Conservation (phyloP, 1,140 invertebrate species). For the Amphibalanus amphitrite region DNA sequence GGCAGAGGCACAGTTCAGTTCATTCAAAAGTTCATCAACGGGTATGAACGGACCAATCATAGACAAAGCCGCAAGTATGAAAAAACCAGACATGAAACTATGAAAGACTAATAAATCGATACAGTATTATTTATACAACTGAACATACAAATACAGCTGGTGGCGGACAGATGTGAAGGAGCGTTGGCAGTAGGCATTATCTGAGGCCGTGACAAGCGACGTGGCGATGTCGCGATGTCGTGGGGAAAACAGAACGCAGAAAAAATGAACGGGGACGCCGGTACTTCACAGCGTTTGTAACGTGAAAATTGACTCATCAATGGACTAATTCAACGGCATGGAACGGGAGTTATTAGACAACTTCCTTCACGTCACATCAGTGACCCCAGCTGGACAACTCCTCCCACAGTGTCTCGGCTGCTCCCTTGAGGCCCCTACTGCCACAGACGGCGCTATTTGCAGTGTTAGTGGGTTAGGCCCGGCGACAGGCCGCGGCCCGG, state of each 20-base stretch:
- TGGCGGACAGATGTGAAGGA: background rate
- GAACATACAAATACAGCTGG: background rate
- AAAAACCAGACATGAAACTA: background rate
- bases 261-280: background rate
- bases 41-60: background rate
- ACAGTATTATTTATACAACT: background rate
- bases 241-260: background rate
- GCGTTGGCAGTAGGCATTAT: background rate
- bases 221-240: background rate
- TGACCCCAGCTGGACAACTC: background rate
- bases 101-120: background rate
- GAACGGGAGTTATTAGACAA: background rate
- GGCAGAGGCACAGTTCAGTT: no score
- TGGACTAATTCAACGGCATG: background rate
- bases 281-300: background rate
- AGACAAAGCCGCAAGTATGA: background rate
- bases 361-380: background rate
- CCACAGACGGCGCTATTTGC: background rate
- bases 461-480: background rate
- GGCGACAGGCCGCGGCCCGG: no score
- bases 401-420: no score
- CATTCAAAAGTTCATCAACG: background rate
- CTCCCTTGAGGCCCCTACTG: no score
- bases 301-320: background rate
- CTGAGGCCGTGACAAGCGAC: background rate